Conservation (phyloP, 2,888 invertebrate genomes). For the Ophioninae sp. region DNA sequence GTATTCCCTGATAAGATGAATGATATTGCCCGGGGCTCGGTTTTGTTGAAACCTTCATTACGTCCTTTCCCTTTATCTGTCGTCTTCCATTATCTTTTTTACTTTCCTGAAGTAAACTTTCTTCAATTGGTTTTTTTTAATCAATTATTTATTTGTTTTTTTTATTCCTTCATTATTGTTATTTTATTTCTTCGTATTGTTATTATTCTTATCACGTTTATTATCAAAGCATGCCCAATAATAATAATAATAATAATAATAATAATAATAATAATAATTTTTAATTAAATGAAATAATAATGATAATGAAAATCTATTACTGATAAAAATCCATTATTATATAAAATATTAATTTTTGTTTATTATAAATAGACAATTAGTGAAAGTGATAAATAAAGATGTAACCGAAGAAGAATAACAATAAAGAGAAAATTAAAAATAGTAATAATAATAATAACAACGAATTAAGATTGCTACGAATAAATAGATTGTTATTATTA, state of each 20-base stretch:
- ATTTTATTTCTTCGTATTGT: neutral
- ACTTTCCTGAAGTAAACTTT: neutral
- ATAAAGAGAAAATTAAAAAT: too few relatives aligned
- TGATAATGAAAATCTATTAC: neutral
- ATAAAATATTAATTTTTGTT: too few relatives aligned
- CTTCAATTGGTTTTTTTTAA: neutral
- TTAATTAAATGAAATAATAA: neutral
- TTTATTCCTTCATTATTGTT: neutral
- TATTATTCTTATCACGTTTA: neutral
- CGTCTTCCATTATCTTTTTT: neutral
- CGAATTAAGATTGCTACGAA: too few relatives aligned
- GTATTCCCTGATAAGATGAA: slow-evolving; percentile 36
- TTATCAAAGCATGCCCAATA: too few relatives aligned
- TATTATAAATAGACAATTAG: too few relatives aligned
- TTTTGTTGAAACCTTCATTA: slow-evolving; percentile 46
- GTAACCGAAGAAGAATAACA: too few relatives aligned
- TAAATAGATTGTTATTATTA: neutral
- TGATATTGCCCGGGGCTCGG: slow-evolving; percentile 29
- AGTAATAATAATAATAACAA: too few relatives aligned
- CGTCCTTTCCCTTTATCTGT: slow-evolving; percentile 1
- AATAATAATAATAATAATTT: neutral
- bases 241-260: neutral
- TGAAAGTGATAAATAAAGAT: too few relatives aligned
- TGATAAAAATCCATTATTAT: too few relatives aligned
- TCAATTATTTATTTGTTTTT: neutral